Evolutionary conservation across 53 echinoderm and acorn worm genomes (phyloP).

Genomic region (Temnopleurus reevesii): DNA sequence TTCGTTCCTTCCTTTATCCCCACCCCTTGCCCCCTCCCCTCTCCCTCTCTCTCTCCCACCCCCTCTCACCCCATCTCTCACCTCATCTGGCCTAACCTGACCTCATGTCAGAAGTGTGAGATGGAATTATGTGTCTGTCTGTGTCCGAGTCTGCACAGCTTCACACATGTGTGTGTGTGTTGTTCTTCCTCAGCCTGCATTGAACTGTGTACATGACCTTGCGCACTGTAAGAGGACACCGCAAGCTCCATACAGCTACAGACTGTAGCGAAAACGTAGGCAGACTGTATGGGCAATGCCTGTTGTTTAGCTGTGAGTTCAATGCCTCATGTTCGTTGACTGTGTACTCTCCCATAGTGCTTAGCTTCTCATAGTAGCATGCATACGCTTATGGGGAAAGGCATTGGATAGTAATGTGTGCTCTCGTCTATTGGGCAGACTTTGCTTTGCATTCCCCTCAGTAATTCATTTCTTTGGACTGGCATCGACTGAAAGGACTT

Average conservation of each 20-base stretch:
- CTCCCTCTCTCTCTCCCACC: background rate
- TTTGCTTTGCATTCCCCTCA: background rate
- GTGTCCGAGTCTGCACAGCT: background rate
- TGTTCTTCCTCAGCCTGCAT: slow-evolving; percentile 30
- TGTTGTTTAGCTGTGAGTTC: slow-evolving; percentile 26
- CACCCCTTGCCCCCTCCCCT: too few species aligned
- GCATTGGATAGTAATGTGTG: slow-evolving; percentile 11
- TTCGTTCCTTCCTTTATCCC: too few species aligned
- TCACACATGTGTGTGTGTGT: slow-evolving; percentile 44
- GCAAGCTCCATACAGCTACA: background rate
- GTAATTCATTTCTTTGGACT: background rate
- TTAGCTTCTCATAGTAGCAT: too few species aligned
- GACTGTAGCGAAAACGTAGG: slow-evolving; percentile 20
- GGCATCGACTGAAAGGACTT: background rate
- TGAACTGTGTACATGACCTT: slow-evolving; percentile 39
- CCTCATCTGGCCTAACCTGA: background rate
- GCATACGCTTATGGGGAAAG: slow-evolving; percentile 9
- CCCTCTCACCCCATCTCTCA: background rate
- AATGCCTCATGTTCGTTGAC: background rate
- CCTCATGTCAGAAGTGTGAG: background rate
- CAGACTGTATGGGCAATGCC: slow-evolving; percentile 1
- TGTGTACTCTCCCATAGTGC: background rate
- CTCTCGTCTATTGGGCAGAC: background rate
- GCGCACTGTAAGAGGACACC: slow-evolving; percentile 39
- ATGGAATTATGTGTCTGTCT: slow-evolving; percentile 21